phyloP scores from a whole-genome alignment of 1,140 invertebrate genomes.

The Philaenus spumarius region DNA sequence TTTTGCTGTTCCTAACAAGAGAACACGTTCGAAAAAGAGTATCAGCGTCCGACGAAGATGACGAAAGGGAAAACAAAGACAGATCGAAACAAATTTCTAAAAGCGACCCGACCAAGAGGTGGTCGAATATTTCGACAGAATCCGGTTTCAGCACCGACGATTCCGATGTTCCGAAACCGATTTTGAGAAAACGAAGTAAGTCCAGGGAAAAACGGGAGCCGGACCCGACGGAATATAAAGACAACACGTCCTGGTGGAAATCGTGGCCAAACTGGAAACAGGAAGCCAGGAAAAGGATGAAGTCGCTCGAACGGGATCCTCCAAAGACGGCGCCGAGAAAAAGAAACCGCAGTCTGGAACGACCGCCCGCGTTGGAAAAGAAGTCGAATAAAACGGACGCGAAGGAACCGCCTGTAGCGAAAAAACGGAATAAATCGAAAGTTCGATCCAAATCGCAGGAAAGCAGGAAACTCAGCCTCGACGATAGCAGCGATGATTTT shows the following conservation, averaged over 20 bases:
- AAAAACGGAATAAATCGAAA: slow-evolving; percentile 16
- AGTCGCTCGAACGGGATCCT: slow-evolving; percentile 9
- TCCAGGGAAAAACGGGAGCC: slow-evolving; percentile 8
- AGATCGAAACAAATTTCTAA: slow-evolving; percentile 9
- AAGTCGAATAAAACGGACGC: background rate
- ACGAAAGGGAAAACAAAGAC: slow-evolving; percentile 2
- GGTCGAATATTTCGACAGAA: background rate
- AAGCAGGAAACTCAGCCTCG: background rate
- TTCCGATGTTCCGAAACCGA: background rate
- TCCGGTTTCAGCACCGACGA: background rate
- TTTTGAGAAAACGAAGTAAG: slow-evolving; percentile 13
- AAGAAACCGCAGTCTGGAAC: slow-evolving; percentile 13
- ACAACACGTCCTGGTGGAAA: slow-evolving; percentile 15
- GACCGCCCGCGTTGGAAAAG: slow-evolving; percentile 7
- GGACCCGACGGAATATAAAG: slow-evolving; percentile 5
- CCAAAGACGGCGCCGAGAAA: background rate
- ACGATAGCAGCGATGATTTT: slow-evolving; percentile 28
- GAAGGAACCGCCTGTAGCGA: background rate
- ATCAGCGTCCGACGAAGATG: background rate
- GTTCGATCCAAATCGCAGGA: background rate
- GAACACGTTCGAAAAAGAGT: slow-evolving; percentile 11
- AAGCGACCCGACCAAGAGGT: slow-evolving; percentile 3
- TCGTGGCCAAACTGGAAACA: slow-evolving; percentile 14
- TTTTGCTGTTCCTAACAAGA: no score
- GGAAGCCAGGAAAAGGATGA: slow-evolving; percentile 4